Conservation (phyloP, 2,888 invertebrate species). For the Troglohyphantes excavatus region DNA sequence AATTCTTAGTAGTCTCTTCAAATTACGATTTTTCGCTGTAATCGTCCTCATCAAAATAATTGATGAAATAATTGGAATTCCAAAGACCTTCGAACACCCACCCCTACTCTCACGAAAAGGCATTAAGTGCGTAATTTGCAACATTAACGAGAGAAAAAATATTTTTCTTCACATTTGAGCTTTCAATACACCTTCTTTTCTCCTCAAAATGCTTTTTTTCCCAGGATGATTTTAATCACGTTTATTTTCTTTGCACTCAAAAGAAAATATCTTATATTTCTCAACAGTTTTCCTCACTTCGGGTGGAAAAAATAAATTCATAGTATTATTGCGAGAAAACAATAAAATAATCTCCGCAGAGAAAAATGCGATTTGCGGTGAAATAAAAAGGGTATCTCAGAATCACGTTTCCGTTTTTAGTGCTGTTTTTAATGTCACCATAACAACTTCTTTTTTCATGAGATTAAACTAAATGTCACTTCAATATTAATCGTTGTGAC, state of each 20-base stretch:
- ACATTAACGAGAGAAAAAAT: constrained; percentile 42
- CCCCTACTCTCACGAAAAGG: background rate
- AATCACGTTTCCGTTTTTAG: no score
- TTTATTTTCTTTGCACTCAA: constrained; percentile 17
- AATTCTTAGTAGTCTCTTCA: constrained; percentile 23
- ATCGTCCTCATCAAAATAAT: constrained; percentile 54
- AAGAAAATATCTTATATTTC: background rate
- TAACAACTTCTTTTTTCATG: background rate
- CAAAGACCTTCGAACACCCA: constrained; percentile 12
- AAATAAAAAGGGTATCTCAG: background rate
- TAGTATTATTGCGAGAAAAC: background rate
- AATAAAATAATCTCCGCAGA: background rate
- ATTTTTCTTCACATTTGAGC: background rate
- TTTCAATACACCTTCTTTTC: background rate
- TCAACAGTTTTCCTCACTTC: background rate
- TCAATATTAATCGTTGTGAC: no score
- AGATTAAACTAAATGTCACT: no score
- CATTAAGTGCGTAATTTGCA: constrained; percentile 36
- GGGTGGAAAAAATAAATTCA: background rate
- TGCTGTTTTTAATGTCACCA: no score
- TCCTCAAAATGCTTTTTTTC: background rate
- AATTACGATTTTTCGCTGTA: constrained; percentile 41
- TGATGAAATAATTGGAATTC: constrained; percentile 69
- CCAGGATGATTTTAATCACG: constrained; percentile 6
- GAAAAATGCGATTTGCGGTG: background rate